Evolutionary conservation across 2,113 vertebrate species (phyloP), one percentile per base, ranked within the genome.

Genomic region (Leucopternis melanops): DNA sequence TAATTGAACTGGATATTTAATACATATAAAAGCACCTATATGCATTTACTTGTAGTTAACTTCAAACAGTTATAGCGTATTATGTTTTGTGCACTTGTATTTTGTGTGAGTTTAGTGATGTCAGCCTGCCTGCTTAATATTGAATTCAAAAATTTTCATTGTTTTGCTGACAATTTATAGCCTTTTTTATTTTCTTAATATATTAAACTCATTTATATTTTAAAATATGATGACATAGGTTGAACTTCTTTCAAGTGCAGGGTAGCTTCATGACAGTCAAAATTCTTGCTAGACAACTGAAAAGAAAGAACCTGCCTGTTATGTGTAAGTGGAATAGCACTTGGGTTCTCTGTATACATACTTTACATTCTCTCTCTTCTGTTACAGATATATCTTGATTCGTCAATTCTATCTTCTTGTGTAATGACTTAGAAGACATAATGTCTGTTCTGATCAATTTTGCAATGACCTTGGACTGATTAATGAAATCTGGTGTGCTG

Each of bases 351-450:
- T 79, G 11, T 29, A 6, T 65, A 31, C 63, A 17, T 54, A 14
- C 55, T 92, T 92, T 11, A 49, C 10, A 7, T 79, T 73, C 74
- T 92, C 20, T 67, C 20, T 85, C 55, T n/a, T 55, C 61, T 85
- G 14, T 61, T 90, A 22, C 11, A 63, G 80, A 70, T 52, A 12
- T 21, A 40, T 88, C 70, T 80, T 66, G 54, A 62, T 85, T 80
- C n/a, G 25, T 96, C 49, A 72, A 45, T 88, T 90, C 92, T 81
- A 88, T 97, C 82, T 93, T 90, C 90, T 78, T 90, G 94, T 93
- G 88, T 92, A 97, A 94, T 94, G 95, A 78, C 92, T 93, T 92
- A 92, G 94, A 97, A 95, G 79, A 63, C 50, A 55, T 97, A 83
- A 95, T 63, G 50, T 88, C 54, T 95, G n/a, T 93, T 59, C 72